Conservation (phyloP, 2,888 invertebrate species). For the Drosophila merina region DNA sequence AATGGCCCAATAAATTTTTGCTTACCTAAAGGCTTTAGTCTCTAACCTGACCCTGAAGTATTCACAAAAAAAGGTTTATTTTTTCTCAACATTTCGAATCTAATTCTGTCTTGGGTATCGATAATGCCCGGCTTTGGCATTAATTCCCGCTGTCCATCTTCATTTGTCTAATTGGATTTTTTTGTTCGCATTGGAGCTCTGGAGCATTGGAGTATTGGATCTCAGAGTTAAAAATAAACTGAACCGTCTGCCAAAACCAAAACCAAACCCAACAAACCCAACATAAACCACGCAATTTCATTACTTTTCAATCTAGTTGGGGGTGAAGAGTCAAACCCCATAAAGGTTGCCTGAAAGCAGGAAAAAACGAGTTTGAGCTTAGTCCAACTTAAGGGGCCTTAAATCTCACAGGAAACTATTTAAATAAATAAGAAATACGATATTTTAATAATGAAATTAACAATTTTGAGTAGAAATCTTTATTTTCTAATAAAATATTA, state of each 20-base stretch:
- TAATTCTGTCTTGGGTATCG: neutral
- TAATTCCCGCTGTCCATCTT: slow-evolving; percentile 21
- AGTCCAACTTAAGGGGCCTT: neutral
- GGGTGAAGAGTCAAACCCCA: slow-evolving; percentile 25
- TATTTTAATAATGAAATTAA: too few species aligned
- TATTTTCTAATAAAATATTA: too few species aligned
- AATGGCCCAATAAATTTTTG: slow-evolving; percentile 22
- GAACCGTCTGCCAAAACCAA: neutral
- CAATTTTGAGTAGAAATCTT: too few species aligned
- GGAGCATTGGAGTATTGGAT: slow-evolving; percentile 26
- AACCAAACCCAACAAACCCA: neutral
- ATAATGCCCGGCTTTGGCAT: neutral
- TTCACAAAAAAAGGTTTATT: neutral
- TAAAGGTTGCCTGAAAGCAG: slow-evolving; percentile 6
- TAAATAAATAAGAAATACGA: neutral
- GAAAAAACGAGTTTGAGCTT: neutral
- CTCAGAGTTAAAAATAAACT: slow-evolving; percentile 18
- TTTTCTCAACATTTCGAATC: neutral
- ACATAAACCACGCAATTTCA: slow-evolving; percentile 26
- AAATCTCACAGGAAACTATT: neutral
- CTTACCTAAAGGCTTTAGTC: neutral
- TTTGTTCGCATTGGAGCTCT: slow-evolving; percentile 19
- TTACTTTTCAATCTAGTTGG: slow-evolving; percentile 29
- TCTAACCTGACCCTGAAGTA: neutral
- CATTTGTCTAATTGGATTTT: slow-evolving; percentile 25